Conservation (phyloP, 2,888 invertebrate species). For the Bombylius major region DNA sequence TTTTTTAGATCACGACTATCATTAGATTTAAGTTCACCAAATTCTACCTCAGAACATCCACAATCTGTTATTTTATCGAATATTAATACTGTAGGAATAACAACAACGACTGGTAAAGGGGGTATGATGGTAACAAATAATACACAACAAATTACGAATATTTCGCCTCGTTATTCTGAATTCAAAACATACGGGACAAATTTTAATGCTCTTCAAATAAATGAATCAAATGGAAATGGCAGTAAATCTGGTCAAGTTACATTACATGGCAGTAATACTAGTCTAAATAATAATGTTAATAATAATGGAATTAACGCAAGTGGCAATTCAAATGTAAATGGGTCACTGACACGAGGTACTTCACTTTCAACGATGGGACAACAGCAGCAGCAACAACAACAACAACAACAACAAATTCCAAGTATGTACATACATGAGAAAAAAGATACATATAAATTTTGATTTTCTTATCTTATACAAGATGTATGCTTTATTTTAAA, state of each 20-base stretch:
- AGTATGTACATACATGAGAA: neutral
- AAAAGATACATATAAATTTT: neutral
- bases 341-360: slow-evolving; percentile 16
- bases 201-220: slow-evolving; percentile 11
- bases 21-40: slow-evolving; percentile 25
- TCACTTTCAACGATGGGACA: slow-evolving; percentile 14
- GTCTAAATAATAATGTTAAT: slow-evolving; percentile 13
- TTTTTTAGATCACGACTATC: slow-evolving; percentile 24
- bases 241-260: neutral
- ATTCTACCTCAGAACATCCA: slow-evolving; percentile 18
- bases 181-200: slow-evolving; percentile 14
- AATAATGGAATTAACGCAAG: slow-evolving; percentile 2
- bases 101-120: neutral
- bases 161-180: slow-evolving; percentile 13
- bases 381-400: slow-evolving; percentile 5
- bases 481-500: too few relatives aligned
- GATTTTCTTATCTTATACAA: too few relatives aligned
- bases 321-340: slow-evolving; percentile 1
- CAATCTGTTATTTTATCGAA: slow-evolving; percentile 1
- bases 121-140: neutral
- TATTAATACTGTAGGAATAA: neutral
- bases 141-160: neutral
- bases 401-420: neutral
- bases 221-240: slow-evolving; percentile 13
- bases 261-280: slow-evolving; percentile 5